Evolutionary conservation across 2,113 vertebrate genomes (phyloP), one percentile per base, ranked within the genome.

Genomic region (Pseudorhombus dupliciocellatus): DNA sequence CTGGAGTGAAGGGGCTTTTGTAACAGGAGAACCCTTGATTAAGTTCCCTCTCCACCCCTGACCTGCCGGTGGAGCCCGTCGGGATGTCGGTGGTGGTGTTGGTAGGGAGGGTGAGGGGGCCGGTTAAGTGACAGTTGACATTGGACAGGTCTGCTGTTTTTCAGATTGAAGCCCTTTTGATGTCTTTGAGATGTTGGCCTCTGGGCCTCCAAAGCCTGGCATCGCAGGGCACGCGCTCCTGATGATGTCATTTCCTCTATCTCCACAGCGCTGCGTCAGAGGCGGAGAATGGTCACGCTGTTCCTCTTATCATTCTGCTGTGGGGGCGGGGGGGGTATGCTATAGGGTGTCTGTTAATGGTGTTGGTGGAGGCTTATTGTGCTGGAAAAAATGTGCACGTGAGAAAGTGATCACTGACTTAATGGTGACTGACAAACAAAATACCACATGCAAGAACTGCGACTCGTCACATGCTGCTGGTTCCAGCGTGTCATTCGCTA

Each of bases 11-110:
- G 81, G 62, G 42, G 74, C 66, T 90, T 84, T 89, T 92, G 92
- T 92, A 92, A 93, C 82, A 75, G 77, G 89, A 94, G 89, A 93
- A 87, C 79, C 84, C 86, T 91, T 93, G 88, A 91, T 93, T 91
- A 91, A 90, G 78, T 80, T 81, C 84, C 78, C 87, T 77, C 87
- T 84, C 70, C 86, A 77, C 85, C 83, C 79, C 75, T 84, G 83
- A 82, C 80, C 81, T 71, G 87, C 83, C 70, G 76, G 66, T 77
- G 66, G 60, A 50, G 86, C 75, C 69, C 52, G 55, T 61, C 44
- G 57, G 77, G 79, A 73, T 55, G 46, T 48, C 67, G 76, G 62
- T 55, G 73, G 31, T 60, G 67, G 37, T 18, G 77, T 48, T 50
- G 46, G 46, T 21, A 15, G 46, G n/a, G 46, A 15, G 7, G 10